A percentile compares a stretch with the other conserved stretches of the same genome.
Evolutionary conservation across 2,113 vertebrate genomes (phyloP).

Genomic region (Oxyura jamaicensis): DNA sequence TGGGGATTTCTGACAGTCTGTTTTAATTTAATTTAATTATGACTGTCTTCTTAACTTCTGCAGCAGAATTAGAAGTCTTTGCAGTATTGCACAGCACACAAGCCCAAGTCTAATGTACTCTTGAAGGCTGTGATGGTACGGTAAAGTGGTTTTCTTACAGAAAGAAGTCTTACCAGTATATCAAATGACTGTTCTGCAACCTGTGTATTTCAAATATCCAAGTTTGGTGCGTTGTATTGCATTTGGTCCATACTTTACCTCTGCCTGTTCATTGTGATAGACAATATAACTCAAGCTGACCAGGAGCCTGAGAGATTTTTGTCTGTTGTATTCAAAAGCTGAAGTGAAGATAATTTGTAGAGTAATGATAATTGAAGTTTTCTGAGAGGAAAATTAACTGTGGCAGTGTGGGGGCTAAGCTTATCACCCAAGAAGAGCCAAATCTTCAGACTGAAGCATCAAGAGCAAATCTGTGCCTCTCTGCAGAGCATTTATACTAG

Average conservation of each 20-base stretch:
- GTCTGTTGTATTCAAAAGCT: not conserved
- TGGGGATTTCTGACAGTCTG: not conserved
- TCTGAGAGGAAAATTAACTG: not conserved
- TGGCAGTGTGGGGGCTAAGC: not conserved
- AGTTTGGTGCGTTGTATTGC: not conserved
- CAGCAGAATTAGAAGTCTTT: not conserved
- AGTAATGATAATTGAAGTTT: not conserved
- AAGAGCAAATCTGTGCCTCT: not conserved
- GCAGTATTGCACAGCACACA: rapidly evolving
- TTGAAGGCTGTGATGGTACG: not conserved
- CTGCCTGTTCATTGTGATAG: not conserved
- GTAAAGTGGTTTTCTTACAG: not conserved
- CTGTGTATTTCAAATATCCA: not conserved
- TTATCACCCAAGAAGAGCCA: not conserved
- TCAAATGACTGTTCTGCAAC: not conserved
- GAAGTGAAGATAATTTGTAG: not conserved
- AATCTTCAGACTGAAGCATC: not conserved
- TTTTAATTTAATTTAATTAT: constrained; percentile 19
- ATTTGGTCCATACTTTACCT: not conserved
- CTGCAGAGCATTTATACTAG: not conserved
- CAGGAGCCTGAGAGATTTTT: not conserved
- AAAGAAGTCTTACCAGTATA: not conserved
- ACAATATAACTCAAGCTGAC: not conserved
- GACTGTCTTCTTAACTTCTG: not conserved
- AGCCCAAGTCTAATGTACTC: not conserved